Base-by-base conservation (phyloP, 1,140 invertebrate species). In the Battus philenor region DNA sequence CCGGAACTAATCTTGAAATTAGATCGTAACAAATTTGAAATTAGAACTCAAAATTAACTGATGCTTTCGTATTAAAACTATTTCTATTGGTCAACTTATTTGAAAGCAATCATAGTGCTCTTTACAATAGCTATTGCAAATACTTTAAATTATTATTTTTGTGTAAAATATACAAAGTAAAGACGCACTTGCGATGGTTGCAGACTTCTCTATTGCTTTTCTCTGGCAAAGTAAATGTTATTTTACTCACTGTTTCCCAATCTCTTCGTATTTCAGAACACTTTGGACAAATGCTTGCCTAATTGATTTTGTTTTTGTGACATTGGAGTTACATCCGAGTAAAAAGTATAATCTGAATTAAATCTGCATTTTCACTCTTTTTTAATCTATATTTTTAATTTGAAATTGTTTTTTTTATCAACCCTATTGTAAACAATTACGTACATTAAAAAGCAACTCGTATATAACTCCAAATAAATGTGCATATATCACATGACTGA, bases 211-310 rank as follows among this genome's bases (percentile, higher is more conserved):
- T 73, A 59, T 62, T 49, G 70, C 72, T 79, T 78, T 38, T 54
- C 52, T 72, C 48, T 69, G 57, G 53, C 51, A 53, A 48, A 51
- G 26, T 30, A 44, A 56, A 26, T 64, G 39, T 44, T 48, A 39
- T 57, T 38, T 44, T 50, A 51, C 26, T 62, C 64, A 73, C 69
- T 57, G 50, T 66, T 66, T 62, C 63, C 46, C 29, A 54, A 63
- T 50, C 24, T 29, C 31, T 70, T 47, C 52, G 43, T 56, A 59
- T 58, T 41, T 63, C 54, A 30, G 53, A 41, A 73, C 68, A 75
- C 69, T 48, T 69, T 46, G 47, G 34, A 65, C 32, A 54, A 67
- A 60, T 74, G 76, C 76, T 80, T 80, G 76, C 76, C 55, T 69
- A 56, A 55, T 59, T 61, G 50, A 44, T 59, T 60, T 62, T 66